These are phyloP conservation scores for Rhombomys opimus DNA, from an alignment of 2,113 vertebrate genomes.

Conservation along the genomic window DNA sequence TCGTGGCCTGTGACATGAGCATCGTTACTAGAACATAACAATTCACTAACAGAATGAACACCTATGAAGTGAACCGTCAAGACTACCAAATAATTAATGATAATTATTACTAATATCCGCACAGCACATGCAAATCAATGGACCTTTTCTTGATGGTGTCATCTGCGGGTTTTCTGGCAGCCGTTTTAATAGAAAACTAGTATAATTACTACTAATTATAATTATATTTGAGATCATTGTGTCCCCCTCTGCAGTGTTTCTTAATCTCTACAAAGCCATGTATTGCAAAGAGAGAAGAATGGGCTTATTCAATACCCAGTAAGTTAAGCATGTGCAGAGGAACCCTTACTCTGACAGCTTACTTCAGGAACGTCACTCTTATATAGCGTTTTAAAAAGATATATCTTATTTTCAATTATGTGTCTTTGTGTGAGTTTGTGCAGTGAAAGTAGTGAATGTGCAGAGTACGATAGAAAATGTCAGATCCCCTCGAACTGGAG, in stretches of 20 bases:
- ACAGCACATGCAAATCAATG: conserved; percentile 39
- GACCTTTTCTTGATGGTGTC: conserved; percentile 37
- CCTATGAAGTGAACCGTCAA: not conserved
- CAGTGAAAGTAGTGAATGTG: not conserved
- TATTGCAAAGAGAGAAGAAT: conserved; percentile 39
- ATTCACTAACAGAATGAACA: conserved; percentile 62
- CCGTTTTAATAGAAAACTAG: conserved; percentile 69
- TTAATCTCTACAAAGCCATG: not conserved
- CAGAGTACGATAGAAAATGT: not conserved
- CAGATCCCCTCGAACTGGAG: not conserved
- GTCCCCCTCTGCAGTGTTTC: not conserved
- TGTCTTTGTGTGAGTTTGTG: not conserved
- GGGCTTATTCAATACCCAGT: not conserved
- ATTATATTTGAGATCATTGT: conserved; percentile 51
- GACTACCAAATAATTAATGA: not conserved
- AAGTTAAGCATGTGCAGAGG: not conserved
- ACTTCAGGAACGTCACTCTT: not conserved
- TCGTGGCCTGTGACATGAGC: not conserved
- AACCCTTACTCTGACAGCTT: not conserved
- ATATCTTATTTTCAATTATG: not conserved
- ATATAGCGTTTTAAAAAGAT: not conserved
- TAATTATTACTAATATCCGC: conserved; percentile 59
- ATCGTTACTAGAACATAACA: conserved; percentile 50
- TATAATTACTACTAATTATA: conserved; percentile 71
- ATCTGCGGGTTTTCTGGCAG: conserved; percentile 44